These are phyloP conservation scores for Strix occidentalis DNA, from an alignment of 2,797 vertebrate genomes.

Conservation along the genomic window DNA sequence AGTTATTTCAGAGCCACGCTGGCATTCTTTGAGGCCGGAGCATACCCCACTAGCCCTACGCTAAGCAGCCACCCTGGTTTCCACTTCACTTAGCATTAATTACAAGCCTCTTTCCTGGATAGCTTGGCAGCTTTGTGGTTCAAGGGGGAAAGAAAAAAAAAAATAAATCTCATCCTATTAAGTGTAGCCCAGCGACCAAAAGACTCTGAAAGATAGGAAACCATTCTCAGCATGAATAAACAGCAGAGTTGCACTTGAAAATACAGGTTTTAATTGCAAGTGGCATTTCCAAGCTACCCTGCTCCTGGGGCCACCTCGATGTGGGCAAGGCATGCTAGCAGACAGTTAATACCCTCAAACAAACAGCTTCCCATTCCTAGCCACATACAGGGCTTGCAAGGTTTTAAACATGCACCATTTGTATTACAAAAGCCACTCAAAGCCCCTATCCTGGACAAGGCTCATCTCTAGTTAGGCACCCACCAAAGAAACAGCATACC, in stretches of 20 bases:
- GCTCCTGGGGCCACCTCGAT: neutral
- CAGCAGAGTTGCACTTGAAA: slow-evolving; percentile 16
- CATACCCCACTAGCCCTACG: fast-evolving
- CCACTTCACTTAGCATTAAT: slow-evolving; percentile 49
- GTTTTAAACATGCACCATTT: neutral
- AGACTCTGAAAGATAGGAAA: slow-evolving; percentile 24
- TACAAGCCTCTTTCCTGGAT: slow-evolving; percentile 1
- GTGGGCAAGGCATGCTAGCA: neutral
- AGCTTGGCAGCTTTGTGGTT: slow-evolving; percentile 26
- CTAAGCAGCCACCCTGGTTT: slow-evolving; percentile 21
- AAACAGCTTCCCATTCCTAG: slow-evolving; percentile 1
- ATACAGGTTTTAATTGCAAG: slow-evolving; percentile 30
- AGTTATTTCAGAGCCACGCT: neutral
- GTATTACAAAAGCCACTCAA: slow-evolving; percentile 39
- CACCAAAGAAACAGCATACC: neutral
- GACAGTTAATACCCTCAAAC: slow-evolving; percentile 30
- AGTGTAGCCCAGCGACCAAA: slow-evolving; percentile 6
- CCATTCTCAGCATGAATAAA: slow-evolving; percentile 13
- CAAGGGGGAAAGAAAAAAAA: neutral
- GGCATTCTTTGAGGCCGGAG: neutral
- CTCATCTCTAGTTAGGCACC: slow-evolving; percentile 12
- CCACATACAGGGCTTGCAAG: neutral
- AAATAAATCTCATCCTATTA: slow-evolving; percentile 30
- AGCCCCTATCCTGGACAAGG: neutral
- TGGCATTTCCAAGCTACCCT: neutral